Percentiles rank a stretch among this genome's conserved stretches.
phyloP scores from a whole-genome alignment of 2,888 invertebrate species.

The Spodoptera exigua region DNA sequence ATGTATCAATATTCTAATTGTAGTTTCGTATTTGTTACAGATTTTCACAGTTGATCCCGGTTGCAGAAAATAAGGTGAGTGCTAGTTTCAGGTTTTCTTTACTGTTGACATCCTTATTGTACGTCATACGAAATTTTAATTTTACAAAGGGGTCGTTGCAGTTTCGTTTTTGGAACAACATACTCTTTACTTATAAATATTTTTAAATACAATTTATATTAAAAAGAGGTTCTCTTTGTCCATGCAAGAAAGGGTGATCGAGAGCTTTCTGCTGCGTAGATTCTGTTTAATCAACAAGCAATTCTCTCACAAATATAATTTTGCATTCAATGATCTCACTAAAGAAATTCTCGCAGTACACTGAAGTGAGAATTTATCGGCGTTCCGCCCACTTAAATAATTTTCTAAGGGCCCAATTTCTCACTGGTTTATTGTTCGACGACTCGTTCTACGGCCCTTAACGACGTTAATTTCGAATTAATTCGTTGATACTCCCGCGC shows the following conservation, averaged over 20 bases:
- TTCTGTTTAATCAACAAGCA: constrained; percentile 43
- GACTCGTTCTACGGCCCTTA: constrained; percentile 67
- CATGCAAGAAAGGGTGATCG: constrained; percentile 8
- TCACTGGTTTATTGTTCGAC: constrained; percentile 80
- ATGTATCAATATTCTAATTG: background rate
- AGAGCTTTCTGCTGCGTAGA: constrained; percentile 11
- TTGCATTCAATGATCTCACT: constrained; percentile 50
- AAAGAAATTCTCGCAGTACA: constrained; percentile 56
- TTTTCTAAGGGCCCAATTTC: constrained; percentile 73
- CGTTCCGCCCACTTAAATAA: constrained; percentile 71
- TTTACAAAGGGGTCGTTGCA: too few species aligned
- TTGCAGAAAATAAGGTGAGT: constrained; percentile 29
- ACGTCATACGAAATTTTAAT: too few species aligned
- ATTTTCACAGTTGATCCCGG: constrained; percentile 7
- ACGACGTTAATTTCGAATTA: constrained; percentile 83
- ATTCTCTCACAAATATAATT: constrained; percentile 52
- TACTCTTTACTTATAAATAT: background rate
- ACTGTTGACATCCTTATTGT: too few species aligned
- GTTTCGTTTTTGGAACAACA: too few species aligned
- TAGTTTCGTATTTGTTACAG: constrained; percentile 14
- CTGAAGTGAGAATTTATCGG: constrained; percentile 66
- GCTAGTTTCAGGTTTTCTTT: too few species aligned
- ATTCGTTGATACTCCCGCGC: constrained; percentile 76
- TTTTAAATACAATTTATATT: background rate
- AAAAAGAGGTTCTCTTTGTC: background rate